Conservation (phyloP, 2,888 invertebrate genomes). For the Caenorhabditis sp. region DNA sequence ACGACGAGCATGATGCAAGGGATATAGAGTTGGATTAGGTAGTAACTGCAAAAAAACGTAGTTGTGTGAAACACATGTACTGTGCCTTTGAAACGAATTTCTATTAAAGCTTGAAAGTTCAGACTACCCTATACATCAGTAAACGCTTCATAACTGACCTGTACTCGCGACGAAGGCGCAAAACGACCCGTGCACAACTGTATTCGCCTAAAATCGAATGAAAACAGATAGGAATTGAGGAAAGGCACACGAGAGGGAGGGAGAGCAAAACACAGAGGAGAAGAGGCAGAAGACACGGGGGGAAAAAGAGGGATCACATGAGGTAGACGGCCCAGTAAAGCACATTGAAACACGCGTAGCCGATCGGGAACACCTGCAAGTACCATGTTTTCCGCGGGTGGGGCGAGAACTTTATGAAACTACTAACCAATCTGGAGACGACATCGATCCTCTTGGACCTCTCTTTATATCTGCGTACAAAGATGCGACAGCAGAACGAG, state of each 20-base stretch:
- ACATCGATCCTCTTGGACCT: conserved; percentile 78
- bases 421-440: conserved; percentile 74
- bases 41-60: conserved; percentile 72
- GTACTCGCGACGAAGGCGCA: conserved; percentile 76
- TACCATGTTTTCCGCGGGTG: too few relatives aligned
- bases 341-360: conserved; percentile 78
- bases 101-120: not conserved
- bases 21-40: conserved; percentile 90
- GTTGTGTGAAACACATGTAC: not conserved
- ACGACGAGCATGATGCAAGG: conserved; percentile 95
- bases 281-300: conserved; percentile 32
- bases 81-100: not conserved
- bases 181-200: conserved; percentile 76
- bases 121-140: not conserved
- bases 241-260: not conserved
- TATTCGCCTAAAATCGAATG: conserved; percentile 74
- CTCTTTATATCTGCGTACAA: conserved; percentile 77
- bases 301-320: too few relatives aligned
- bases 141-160: conserved; percentile 59
- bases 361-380: conserved; percentile 78
- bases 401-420: too few relatives aligned
- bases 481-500: conserved; percentile 75
- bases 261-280: conserved; percentile 17
- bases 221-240: not conserved
- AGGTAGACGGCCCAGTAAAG: conserved; percentile 78